phyloP scores from a whole-genome alignment of 2,797 vertebrate species.

The Poeciliopsis turneri region DNA sequence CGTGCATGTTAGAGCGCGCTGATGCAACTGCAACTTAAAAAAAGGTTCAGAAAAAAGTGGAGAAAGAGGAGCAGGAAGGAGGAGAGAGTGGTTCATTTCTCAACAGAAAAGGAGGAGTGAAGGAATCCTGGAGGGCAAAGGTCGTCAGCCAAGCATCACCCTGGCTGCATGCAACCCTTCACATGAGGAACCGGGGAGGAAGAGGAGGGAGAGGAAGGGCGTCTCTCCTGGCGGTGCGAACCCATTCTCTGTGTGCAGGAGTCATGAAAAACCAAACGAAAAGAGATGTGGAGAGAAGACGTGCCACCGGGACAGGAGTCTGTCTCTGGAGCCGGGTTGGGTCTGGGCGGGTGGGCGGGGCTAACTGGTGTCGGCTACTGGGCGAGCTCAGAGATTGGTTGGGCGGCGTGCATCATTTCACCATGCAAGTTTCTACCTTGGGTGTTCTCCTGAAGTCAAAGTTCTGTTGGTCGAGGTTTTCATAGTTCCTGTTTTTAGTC shows the following conservation, averaged over 20 bases:
- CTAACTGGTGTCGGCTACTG: slow-evolving; percentile 77
- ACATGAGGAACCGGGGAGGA: slow-evolving; percentile 71
- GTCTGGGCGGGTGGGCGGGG: slow-evolving; percentile 69
- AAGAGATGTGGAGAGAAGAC: slow-evolving; percentile 79
- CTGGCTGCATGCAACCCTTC: slow-evolving; percentile 90
- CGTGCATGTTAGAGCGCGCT: slow-evolving; percentile 93
- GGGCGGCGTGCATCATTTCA: slow-evolving; percentile 96
- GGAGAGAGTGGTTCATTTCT: slow-evolving; percentile 67
- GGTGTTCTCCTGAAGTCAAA: slow-evolving; percentile 99
- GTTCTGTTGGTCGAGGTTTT: slow-evolving; percentile 99
- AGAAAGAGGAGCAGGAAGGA: slow-evolving; percentile 50
- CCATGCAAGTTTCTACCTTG: slow-evolving; percentile 99
- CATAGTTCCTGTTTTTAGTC: slow-evolving; percentile 99
- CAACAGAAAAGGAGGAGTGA: slow-evolving; percentile 66
- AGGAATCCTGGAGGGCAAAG: slow-evolving; percentile 75
- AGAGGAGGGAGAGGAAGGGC: slow-evolving; percentile 68
- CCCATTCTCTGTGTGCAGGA: slow-evolving; percentile 76
- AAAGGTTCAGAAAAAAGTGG: slow-evolving; percentile 52
- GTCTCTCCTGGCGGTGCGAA: slow-evolving; percentile 71
- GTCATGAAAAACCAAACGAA: slow-evolving; percentile 74
- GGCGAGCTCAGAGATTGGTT: slow-evolving; percentile 91
- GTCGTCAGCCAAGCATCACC: slow-evolving; percentile 75
- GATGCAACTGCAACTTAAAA: slow-evolving; percentile 92
- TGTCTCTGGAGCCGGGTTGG: slow-evolving; percentile 81
- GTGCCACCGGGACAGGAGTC: slow-evolving; percentile 86